These are phyloP conservation scores for Ditula angustiorana DNA, from an alignment of 2,888 invertebrate species.

Conservation along the genomic window DNA sequence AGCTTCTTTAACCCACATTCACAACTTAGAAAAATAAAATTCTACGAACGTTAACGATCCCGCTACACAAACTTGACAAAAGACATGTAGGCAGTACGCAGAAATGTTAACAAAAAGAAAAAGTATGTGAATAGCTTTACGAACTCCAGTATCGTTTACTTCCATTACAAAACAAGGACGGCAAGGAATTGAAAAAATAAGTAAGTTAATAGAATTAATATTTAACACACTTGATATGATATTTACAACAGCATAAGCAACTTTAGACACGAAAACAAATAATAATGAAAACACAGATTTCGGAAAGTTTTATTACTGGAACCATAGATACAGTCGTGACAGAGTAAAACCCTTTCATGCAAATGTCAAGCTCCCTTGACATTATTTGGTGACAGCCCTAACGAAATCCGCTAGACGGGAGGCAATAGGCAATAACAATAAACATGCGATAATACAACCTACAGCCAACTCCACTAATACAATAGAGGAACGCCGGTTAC, in stretches of 20 bases:
- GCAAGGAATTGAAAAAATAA: slow-evolving; percentile 29
- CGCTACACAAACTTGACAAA: slow-evolving; percentile 23
- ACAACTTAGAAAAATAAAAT: slow-evolving; percentile 36
- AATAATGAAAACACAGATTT: no score
- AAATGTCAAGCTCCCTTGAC: slow-evolving; percentile 34
- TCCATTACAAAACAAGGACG: slow-evolving; percentile 47
- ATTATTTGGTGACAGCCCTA: slow-evolving; percentile 53
- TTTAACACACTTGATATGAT: not conserved
- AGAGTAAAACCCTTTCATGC: slow-evolving; percentile 12
- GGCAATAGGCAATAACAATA: slow-evolving; percentile 50
- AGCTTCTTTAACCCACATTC: slow-evolving; percentile 31
- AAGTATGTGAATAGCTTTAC: not conserved
- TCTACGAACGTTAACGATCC: slow-evolving; percentile 28
- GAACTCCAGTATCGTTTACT: slow-evolving; percentile 20
- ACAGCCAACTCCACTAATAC: slow-evolving; percentile 51
- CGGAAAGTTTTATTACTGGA: not conserved
- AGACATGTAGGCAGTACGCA: slow-evolving; percentile 16
- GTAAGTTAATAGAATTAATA: not conserved
- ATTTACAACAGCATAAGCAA: not conserved
- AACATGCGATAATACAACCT: slow-evolving; percentile 46
- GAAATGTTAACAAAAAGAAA: slow-evolving; percentile 33
- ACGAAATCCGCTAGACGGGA: slow-evolving; percentile 52
- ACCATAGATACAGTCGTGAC: not conserved
- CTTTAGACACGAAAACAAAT: no score
- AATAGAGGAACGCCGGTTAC: slow-evolving; percentile 49